Evolutionary conservation across 2,113 vertebrate species (phyloP).

Genomic region (Xenopus borealis): DNA sequence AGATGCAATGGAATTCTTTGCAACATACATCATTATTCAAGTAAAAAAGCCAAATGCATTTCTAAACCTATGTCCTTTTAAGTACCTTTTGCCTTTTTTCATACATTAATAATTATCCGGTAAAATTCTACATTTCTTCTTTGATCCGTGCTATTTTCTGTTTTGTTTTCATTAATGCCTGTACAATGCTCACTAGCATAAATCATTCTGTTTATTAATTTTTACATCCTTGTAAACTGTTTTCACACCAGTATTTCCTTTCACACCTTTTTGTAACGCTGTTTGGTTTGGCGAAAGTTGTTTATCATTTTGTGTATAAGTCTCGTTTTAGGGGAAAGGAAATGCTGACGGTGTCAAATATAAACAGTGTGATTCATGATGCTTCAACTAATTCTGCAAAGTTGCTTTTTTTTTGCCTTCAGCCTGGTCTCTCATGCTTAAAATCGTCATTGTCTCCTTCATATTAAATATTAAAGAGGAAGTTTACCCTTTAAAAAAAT

Average conservation of each 20-base stretch:
- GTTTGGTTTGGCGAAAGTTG: slow-evolving; percentile 66
- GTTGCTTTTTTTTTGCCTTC: slow-evolving; percentile 58
- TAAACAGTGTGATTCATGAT: slow-evolving; percentile 75
- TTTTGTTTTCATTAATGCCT: no score
- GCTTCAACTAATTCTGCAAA: slow-evolving; percentile 60
- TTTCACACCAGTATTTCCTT: slow-evolving; percentile 62
- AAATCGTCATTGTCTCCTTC: slow-evolving; percentile 32
- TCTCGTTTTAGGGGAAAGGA: slow-evolving; percentile 68
- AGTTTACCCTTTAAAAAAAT: no score
- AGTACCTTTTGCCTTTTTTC: no score
- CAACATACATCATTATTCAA: no score
- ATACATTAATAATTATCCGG: no score
- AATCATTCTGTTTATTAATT: slow-evolving; percentile 48
- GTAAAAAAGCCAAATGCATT: no score
- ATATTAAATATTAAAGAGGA: no score
- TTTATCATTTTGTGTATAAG: slow-evolving; percentile 76
- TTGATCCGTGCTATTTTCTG: no score
- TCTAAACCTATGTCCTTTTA: no score
- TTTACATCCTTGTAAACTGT: slow-evolving; percentile 58
- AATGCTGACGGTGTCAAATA: slow-evolving; percentile 75
- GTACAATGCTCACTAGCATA: slow-evolving; percentile 41
- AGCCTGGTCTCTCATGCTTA: slow-evolving; percentile 50
- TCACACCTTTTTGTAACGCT: slow-evolving; percentile 73
- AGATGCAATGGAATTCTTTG: no score
- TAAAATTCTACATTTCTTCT: no score